Conservation (phyloP, 2,113 vertebrate genomes). For the Aptenodytes patagonicus region DNA sequence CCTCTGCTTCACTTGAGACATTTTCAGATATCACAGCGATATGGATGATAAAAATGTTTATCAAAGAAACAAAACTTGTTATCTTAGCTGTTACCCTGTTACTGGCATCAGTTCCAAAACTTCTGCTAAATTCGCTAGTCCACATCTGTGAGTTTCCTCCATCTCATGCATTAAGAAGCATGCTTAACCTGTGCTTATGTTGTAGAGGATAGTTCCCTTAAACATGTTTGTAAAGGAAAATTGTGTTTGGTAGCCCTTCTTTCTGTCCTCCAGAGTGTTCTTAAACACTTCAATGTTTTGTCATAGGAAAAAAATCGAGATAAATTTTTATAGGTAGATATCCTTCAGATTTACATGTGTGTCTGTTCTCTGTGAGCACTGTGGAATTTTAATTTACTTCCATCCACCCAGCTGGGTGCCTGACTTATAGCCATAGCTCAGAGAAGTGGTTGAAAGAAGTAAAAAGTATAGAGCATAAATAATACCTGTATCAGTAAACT, state of each 20-base stretch:
- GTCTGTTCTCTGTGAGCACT: background rate
- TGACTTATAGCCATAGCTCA: background rate
- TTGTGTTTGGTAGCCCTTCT: background rate
- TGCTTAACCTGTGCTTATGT: background rate
- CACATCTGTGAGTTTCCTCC: too few relatives aligned
- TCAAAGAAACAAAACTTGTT: background rate
- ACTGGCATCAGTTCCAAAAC: background rate
- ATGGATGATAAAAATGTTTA: background rate
- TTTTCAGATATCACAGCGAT: background rate
- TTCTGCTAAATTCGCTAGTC: background rate
- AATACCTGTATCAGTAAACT: background rate
- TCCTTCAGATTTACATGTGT: background rate
- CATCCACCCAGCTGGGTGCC: background rate
- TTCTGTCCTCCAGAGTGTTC: background rate
- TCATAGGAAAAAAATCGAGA: background rate
- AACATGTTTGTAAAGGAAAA: background rate
- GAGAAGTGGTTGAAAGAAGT: background rate
- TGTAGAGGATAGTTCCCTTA: background rate
- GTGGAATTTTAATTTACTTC: constrained; percentile 14
- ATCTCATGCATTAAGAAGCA: background rate
- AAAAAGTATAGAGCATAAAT: background rate
- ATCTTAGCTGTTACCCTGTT: background rate
- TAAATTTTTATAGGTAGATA: background rate
- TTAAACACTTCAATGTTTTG: background rate
- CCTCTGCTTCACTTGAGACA: background rate